phyloP scores from a whole-genome alignment of 2,113 vertebrate species.

The Rattus norvegicus region GRCr8 NC_086023.1:82677001-82677500 shows the following conservation, averaged over 20 bases:
- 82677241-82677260: background rate
- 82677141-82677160: slow-evolving; percentile 67
- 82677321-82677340: background rate
- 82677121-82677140: slow-evolving; percentile 18
- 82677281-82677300: background rate
- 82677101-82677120: background rate
- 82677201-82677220: background rate
- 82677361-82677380: background rate
- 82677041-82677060: background rate
- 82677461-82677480: background rate
- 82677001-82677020: slow-evolving; percentile 49
- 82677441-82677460: background rate
- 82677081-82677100: background rate
- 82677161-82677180: slow-evolving; percentile 44
- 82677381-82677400: background rate
- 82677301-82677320: background rate
- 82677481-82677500: background rate
- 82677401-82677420: slow-evolving; percentile 33
- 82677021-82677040: background rate
- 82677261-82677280: background rate
- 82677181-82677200: slow-evolving; percentile 37
- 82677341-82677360: background rate
- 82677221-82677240: background rate
- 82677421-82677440: background rate
- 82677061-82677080: background rate